Conservation (phyloP, 1,140 invertebrate species). For the Pachyrhynchus sulphureomaculatus region DNA sequence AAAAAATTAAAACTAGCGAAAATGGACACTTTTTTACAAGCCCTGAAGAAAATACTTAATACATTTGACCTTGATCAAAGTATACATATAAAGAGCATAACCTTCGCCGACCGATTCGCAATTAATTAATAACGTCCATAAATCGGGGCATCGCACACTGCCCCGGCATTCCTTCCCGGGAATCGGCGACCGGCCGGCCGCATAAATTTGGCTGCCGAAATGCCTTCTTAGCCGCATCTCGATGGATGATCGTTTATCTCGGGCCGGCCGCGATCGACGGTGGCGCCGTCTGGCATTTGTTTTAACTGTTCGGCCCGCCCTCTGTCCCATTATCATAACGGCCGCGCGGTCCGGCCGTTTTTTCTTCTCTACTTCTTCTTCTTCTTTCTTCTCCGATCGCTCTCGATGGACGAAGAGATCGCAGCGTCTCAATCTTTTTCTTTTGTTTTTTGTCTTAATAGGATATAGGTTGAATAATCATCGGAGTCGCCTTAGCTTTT, state of each 20-base stretch:
- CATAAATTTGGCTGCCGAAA: conserved; percentile 31
- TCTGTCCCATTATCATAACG: conserved; percentile 47
- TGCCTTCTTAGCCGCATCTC: conserved; percentile 19
- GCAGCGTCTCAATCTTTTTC: too few species aligned
- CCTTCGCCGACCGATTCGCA: neutral
- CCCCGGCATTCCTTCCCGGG: conserved; percentile 18
- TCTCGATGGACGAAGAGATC: too few species aligned
- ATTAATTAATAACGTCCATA: conserved; percentile 26
- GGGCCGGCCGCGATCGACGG: conserved; percentile 35
- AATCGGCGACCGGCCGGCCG: conserved; percentile 19
- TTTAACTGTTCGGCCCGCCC: conserved; percentile 44
- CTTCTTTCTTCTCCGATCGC: neutral
- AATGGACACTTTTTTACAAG: too few species aligned
- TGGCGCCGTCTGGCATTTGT: conserved; percentile 47
- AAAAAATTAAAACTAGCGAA: too few species aligned
- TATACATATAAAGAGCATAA: neutral
- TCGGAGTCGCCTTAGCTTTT: too few species aligned
- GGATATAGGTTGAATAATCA: too few species aligned
- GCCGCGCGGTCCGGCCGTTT: conserved; percentile 5
- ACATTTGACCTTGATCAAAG: too few species aligned
- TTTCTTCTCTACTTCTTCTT: conserved; percentile 6
- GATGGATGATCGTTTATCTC: conserved; percentile 43
- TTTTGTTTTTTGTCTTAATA: too few species aligned
- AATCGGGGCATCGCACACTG: conserved; percentile 23
- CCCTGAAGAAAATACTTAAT: too few species aligned